Percentiles rank a stretch among this genome's conserved stretches.
These are phyloP conservation scores for Monodelphis domestica DNA, from an alignment of 2,797 vertebrate species.

Conservation along the genomic window DNA sequence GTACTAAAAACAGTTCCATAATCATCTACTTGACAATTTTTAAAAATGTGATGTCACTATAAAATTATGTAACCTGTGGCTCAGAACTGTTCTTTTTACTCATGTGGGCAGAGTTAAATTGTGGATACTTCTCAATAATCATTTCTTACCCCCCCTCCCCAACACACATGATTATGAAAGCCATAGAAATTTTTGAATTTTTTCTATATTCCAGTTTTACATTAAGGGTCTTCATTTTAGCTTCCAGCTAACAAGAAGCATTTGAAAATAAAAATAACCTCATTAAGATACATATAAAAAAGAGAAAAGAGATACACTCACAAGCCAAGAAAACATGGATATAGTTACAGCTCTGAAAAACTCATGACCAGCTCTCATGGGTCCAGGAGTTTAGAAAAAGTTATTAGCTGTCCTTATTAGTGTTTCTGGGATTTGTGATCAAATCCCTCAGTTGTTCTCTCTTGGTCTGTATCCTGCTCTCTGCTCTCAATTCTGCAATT, in stretches of 20 bases:
- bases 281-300: background rate
- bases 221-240: background rate
- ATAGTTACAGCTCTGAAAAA: background rate
- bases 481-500: background rate
- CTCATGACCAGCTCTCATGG: background rate
- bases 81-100: background rate
- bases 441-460: background rate
- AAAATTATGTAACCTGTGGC: background rate
- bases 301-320: background rate
- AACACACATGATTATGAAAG: background rate
- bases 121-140: background rate
- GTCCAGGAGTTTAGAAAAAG: background rate
- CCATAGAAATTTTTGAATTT: background rate
- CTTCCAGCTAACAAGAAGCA: background rate
- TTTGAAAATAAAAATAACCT: background rate
- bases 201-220: background rate
- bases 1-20: background rate
- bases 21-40: background rate
- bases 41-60: background rate
- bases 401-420: background rate
- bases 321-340: background rate
- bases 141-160: background rate
- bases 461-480: background rate
- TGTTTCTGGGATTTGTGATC: background rate
- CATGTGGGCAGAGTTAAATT: background rate